A percentile compares a stretch with the other conserved stretches of the same genome.
Conservation (phyloP, 2,113 vertebrate species). For the Gopherus flavomarginatus region DNA sequence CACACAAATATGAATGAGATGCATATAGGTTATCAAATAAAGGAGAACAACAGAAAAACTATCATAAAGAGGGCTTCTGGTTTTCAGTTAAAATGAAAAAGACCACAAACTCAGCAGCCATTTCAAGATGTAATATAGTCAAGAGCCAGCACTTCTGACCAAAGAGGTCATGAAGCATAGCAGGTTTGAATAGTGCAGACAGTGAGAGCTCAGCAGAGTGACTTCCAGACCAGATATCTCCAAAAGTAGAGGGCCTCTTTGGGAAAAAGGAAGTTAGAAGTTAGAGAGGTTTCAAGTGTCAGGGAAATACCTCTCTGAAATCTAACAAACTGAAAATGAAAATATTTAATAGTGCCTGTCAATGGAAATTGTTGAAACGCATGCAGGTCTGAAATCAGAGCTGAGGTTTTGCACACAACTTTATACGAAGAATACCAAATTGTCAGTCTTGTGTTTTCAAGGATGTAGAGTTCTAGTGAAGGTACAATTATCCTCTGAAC, state of each 20-base stretch:
- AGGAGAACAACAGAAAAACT: not conserved
- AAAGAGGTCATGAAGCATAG: not conserved
- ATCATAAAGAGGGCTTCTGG: not conserved
- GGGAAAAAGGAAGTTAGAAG: not conserved
- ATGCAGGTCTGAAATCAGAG: not conserved
- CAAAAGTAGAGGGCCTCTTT: not conserved
- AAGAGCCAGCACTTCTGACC: not conserved
- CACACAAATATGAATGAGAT: not conserved
- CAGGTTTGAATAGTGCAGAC: not conserved
- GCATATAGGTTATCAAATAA: not conserved
- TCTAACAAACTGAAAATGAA: conserved; percentile 8
- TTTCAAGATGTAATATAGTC: not conserved
- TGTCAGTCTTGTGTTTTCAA: not conserved
- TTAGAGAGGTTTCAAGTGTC: not conserved
- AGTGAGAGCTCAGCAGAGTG: not conserved
- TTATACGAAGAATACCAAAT: not conserved
- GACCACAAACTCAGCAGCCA: not conserved
- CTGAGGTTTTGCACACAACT: not conserved
- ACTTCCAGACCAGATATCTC: not conserved
- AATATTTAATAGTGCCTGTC: conserved; percentile 2
- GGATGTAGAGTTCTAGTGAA: not conserved
- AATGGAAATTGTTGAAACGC: not conserved
- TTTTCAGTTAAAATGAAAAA: not conserved
- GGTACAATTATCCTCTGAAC: not conserved
- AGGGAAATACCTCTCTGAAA: not conserved